Conservation (phyloP, 2,888 invertebrate genomes). For the Stramonita haemastoma region DNA sequence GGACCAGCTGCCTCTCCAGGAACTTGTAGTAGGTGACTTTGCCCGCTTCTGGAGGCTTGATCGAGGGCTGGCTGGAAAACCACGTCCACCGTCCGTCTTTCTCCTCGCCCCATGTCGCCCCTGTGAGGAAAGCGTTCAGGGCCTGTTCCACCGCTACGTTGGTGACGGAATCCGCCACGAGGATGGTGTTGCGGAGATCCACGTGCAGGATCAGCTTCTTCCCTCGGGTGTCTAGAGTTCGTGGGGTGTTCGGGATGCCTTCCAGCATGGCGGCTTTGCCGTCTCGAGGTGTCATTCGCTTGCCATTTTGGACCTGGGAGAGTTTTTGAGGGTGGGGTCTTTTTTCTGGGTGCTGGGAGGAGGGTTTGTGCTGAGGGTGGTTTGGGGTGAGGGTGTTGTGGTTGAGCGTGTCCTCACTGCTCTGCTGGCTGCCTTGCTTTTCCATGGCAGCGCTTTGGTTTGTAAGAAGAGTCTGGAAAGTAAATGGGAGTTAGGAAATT, state of each 20-base stretch:
- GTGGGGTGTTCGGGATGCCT: too few relatives aligned
- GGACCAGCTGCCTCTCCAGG: slow-evolving; percentile 71
- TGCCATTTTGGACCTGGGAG: too few relatives aligned
- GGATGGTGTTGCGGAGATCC: slow-evolving; percentile 76
- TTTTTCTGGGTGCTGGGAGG: background rate
- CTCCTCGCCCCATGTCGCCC: slow-evolving; percentile 75
- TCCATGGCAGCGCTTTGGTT: too few relatives aligned
- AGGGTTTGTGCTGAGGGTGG: too few relatives aligned
- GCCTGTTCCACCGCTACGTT: slow-evolving; percentile 75
- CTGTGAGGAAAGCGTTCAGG: slow-evolving; percentile 76
- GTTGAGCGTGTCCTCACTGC: too few relatives aligned
- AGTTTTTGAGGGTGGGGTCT: background rate
- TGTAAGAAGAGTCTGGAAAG: too few relatives aligned
- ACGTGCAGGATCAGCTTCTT: slow-evolving; percentile 76
- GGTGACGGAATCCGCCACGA: slow-evolving; percentile 75
- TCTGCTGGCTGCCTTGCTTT: too few relatives aligned
- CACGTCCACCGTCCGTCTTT: slow-evolving; percentile 68
- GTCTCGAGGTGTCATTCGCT: too few relatives aligned
- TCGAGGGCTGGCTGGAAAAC: slow-evolving; percentile 68
- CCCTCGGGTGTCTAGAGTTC: background rate
- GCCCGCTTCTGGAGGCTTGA: slow-evolving; percentile 63
- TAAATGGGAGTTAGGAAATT: too few relatives aligned
- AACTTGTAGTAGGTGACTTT: slow-evolving; percentile 74
- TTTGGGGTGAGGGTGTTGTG: too few relatives aligned
- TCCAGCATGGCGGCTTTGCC: too few relatives aligned